A percentile compares a stretch with the other conserved stretches of the same genome.
Conservation (phyloP, 2,888 invertebrate genomes). For the Trichacis sp. region DNA sequence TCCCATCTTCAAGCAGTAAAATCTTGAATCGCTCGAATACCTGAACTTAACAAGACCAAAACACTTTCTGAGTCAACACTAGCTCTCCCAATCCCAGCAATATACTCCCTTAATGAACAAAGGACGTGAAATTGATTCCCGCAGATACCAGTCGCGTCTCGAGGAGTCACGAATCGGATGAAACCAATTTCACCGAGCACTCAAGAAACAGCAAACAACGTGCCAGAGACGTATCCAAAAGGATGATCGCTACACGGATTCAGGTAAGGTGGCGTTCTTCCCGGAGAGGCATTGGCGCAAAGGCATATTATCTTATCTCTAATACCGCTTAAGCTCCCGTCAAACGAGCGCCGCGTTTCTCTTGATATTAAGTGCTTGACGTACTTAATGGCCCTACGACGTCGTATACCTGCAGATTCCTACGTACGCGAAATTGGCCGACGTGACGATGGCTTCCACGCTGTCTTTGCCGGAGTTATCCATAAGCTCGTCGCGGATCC, state of each 20-base stretch:
- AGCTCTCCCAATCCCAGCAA: no score
- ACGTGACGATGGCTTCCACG: neutral
- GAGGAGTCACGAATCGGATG: slow-evolving; percentile 26
- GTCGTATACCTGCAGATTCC: slow-evolving; percentile 3
- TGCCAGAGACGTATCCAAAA: slow-evolving; percentile 32
- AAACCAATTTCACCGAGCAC: slow-evolving; percentile 24
- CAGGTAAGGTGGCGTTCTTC: slow-evolving; percentile 37
- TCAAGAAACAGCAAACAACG: slow-evolving; percentile 26
- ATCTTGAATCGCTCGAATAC: no score
- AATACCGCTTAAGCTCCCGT: slow-evolving; percentile 29
- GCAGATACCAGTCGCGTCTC: slow-evolving; percentile 17
- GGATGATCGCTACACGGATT: slow-evolving; percentile 36
- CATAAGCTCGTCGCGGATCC: slow-evolving; percentile 25
- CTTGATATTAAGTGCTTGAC: slow-evolving; percentile 34
- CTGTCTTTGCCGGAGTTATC: slow-evolving; percentile 13
- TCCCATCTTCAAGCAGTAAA: slow-evolving; percentile 13
- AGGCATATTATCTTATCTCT: slow-evolving; percentile 34
- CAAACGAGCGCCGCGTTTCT: slow-evolving; percentile 27
- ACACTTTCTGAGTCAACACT: no score
- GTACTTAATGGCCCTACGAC: slow-evolving; percentile 27
- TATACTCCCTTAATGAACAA: slow-evolving; percentile 7
- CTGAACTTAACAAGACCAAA: no score
- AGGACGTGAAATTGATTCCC: slow-evolving; percentile 26
- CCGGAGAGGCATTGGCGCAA: no score
- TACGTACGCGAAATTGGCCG: slow-evolving; percentile 14